These are phyloP conservation scores for Psephotus haematonotus DNA, from an alignment of 2,113 vertebrate species.

Conservation along the genomic window DNA sequence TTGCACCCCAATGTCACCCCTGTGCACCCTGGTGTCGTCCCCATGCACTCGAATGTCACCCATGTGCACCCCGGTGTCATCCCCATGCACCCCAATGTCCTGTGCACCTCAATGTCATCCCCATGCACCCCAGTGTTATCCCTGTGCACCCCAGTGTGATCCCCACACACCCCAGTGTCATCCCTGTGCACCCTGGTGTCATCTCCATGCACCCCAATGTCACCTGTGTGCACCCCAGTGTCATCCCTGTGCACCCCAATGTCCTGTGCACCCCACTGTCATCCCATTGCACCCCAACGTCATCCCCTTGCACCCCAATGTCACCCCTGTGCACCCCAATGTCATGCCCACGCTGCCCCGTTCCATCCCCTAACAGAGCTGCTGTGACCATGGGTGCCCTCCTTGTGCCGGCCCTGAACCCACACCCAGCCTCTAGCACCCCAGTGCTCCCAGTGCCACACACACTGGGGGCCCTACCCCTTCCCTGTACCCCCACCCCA, in stretches of 20 bases:
- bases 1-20: rapidly evolving
- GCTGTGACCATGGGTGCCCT: conserved; percentile 83
- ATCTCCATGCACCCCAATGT: rapidly evolving
- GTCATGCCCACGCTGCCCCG: neutral
- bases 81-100: rapidly evolving
- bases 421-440: neutral
- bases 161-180: no score
- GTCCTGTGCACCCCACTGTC: rapidly evolving
- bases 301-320: rapidly evolving
- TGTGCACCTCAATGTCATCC: no score
- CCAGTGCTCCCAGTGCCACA: no score
- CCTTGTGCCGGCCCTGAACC: rapidly evolving
- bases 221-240: neutral
- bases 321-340: no score
- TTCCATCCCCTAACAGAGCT: neutral
- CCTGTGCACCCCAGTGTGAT: no score
- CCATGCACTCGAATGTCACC: no score
- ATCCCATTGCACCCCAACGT: no score
- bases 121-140: no score
- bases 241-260: rapidly evolving
- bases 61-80: no score
- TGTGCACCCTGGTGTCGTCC: rapidly evolving
- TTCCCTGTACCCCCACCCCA: neutral
- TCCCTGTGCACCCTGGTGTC: no score
- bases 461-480: rapidly evolving